These are phyloP conservation scores for Guaruba guarouba DNA, from an alignment of 2,113 vertebrate species.

Conservation along the genomic window DNA sequence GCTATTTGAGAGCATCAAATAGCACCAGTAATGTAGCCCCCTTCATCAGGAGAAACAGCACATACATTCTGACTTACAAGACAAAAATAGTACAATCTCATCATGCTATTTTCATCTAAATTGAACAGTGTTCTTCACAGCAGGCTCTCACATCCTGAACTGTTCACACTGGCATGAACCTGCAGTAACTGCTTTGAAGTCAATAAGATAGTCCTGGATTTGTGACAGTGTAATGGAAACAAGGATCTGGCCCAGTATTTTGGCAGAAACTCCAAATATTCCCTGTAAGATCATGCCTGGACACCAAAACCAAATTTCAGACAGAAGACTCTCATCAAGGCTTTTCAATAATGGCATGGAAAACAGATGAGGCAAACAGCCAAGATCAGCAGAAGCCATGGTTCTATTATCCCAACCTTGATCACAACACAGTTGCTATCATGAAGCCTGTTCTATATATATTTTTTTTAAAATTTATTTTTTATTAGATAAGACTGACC, in stretches of 20 bases:
- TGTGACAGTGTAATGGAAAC: background rate
- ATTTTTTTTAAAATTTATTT: background rate
- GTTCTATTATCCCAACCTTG: background rate
- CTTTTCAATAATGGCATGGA: background rate
- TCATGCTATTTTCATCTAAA: background rate
- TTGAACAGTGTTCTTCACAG: background rate
- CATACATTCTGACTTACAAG: background rate
- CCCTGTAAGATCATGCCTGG: background rate
- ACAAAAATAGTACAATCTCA: background rate
- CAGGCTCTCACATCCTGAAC: background rate
- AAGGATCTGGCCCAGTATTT: background rate
- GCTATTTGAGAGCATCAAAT: background rate
- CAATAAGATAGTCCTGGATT: background rate
- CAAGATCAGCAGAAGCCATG: background rate
- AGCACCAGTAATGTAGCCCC: fast-evolving
- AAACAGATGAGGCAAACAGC: background rate
- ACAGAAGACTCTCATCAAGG: background rate
- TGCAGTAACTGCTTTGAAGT: background rate
- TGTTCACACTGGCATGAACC: background rate
- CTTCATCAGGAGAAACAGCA: background rate
- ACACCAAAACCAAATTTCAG: background rate
- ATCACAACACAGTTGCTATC: background rate
- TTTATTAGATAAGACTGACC: background rate
- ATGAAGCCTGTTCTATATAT: background rate
- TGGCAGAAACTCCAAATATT: background rate